Base-by-base conservation (phyloP, 2,113 vertebrate genomes). In the Nothobranchius kuhntae region DNA sequence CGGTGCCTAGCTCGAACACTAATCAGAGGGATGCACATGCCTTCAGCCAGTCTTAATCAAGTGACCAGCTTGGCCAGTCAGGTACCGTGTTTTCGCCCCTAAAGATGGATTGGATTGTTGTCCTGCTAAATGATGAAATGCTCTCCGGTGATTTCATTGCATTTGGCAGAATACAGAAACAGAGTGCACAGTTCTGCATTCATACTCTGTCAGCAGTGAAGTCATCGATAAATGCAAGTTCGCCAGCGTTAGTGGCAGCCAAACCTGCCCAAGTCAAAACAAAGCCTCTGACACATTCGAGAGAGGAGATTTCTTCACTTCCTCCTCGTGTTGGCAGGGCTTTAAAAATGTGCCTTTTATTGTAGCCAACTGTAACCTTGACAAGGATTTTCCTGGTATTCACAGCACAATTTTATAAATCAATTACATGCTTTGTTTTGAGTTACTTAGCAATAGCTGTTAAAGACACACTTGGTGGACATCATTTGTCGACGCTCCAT, bases 71-170 rank as follows among this genome's bases (percentile, higher is more conserved):
- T 60, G 47, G 46, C 42, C 45, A 42, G 58, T 57, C 46, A 61
- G 56, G 59, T 45, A 55, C 15, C 56, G 26, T 14, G 14, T 61
- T 62, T 57, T 57, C 6, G 9, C 38, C 38, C 38, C 38, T 40
- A 40, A 7, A 40, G 38, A 40, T 40, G 38, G 38, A 40, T 40
- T 40, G 38, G 38, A 40, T 40, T 40, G 38, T 40, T 40, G 38
- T 40, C 38, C 38, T 40, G 50, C 36, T 69, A 42, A 46, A 58
- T 75, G 73, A 69, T 58, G 48, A 69, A 63, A 75, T 45, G 40
- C 13, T 10, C 14, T 62, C 58, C 38, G 56, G 45, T 1, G 11
- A 68, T 55, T 24, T 47, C 46, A 53, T 8, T 61, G 72, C 52
- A 45, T 68, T 56, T 67, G 35, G 46, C 51, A 13, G 45, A 50